Evolutionary conservation across 2,797 vertebrate species (phyloP), one percentile per base, ranked within the genome.

Genomic region (Protonibea diacanthus): DNA sequence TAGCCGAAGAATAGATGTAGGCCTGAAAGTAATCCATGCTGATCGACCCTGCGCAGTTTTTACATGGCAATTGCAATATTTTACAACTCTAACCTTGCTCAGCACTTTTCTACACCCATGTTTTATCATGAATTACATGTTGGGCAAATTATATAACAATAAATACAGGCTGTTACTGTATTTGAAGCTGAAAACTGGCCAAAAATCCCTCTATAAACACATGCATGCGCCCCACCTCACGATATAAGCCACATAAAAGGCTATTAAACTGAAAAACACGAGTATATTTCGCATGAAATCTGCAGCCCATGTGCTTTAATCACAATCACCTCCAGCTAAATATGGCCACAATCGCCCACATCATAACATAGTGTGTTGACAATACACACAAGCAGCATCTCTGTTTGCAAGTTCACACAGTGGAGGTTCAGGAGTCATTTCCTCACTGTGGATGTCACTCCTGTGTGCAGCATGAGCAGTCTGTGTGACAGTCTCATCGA

Each of bases 1-100:
- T 93, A 95, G 93, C 90, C 93, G 95, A 95, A 93, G 94, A 94
- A 95, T 95, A 91, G 95, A 96, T 96, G 94, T 84, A 94, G 92
- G 91, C 92, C 92, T 91, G 74, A 82, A 69, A 92, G 87, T 91
- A 87, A 91, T 89, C 91, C 90, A 86, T 60, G 89, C 84, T 47
- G 73, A 90, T 91, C 89, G 86, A 92, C 74, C 86, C 86, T 75
- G 78, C 64, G 80, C 70, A 67, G 38, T 81, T 88, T 38, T 83
- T 71, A 21, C 65, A 59, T 60, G 29, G 44, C 48, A 44, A 70
- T 27, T 17, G 7, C 5, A 27, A 47, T 62, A 10, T 68, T 49
- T 70, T 57, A 56, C 47, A 9, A 12, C 40, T 12, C 20, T 9
- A 21, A 67, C 47, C 18, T 5, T 18, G 48, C 21, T 57, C 29